A percentile compares a stretch with the other conserved stretches of the same genome.
These are phyloP conservation scores for Brevimyrus niger DNA, from an alignment of 2,113 vertebrate species.

Conservation along the genomic window DNA sequence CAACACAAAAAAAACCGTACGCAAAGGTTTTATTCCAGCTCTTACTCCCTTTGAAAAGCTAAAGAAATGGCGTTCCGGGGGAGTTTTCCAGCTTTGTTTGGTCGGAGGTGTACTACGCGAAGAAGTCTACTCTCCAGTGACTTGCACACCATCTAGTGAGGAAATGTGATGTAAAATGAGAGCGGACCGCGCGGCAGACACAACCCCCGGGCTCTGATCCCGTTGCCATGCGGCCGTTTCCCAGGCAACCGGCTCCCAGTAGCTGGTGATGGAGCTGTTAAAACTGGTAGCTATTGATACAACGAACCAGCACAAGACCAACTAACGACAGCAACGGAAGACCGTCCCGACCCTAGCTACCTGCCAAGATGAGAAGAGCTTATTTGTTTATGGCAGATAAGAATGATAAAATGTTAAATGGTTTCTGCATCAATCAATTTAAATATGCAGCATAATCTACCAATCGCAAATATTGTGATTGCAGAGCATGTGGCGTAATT, in stretches of 20 bases:
- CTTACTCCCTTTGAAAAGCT: constrained; percentile 47
- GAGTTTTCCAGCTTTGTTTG: constrained; percentile 58
- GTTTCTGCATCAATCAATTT: neutral
- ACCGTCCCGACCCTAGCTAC: constrained; percentile 1
- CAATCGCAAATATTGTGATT: neutral
- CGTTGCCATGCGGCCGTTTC: constrained; percentile 99
- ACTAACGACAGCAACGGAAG: constrained; percentile 53
- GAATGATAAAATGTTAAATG: neutral
- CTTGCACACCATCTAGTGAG: constrained; percentile 86
- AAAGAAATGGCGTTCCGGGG: constrained; percentile 47
- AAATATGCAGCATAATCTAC: neutral
- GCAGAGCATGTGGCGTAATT: neutral
- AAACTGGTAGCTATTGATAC: constrained; percentile 57
- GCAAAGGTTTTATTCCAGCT: constrained; percentile 44
- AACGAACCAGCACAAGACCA: constrained; percentile 41
- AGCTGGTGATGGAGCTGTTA: constrained; percentile 66
- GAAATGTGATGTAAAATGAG: constrained; percentile 76
- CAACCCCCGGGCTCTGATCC: constrained; percentile 82
- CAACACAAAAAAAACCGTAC: constrained; percentile 22
- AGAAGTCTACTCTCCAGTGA: constrained; percentile 72
- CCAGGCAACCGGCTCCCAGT: constrained; percentile 86
- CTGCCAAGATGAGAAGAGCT: neutral
- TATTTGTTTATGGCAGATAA: neutral
- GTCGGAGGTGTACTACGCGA: constrained; percentile 49
- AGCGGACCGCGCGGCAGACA: constrained; percentile 69